Base-by-base conservation (phyloP, 2,797 vertebrate species). In the Thunnus albacares region DNA sequence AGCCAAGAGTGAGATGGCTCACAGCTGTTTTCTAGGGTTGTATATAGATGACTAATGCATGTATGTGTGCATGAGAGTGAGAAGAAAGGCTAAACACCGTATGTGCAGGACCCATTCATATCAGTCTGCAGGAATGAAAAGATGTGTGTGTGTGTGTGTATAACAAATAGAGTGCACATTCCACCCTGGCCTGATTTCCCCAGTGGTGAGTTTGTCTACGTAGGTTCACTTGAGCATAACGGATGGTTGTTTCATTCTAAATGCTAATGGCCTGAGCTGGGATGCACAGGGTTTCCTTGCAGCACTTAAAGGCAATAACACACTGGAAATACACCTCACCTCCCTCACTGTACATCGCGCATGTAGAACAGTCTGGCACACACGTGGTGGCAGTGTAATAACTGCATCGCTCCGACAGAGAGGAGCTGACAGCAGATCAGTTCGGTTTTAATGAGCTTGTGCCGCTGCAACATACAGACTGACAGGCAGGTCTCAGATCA, bases 401-500 rank as follows among this genome's bases (percentile, higher is more conserved):
- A 58, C 14, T 2, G 60, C 4, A 11, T 3, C 2, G 49, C 78
- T 84, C 52, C 1, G 28, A 75, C 76, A 61, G 75, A 81, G 61
- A 72, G 57, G 69, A 81, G 82, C 69, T 80, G 90, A 89, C 86
- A 77, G 81, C 20, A 24, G 72, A 87, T 77, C 83, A 47, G 82
- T 83, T 83, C 63, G 64, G 64, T 86, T 87, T 85, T 86, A 87
- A 91, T 87, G 75, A 89, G 77, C 74, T 74, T 20, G 77, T 51
- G 24, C 62, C 3, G 0, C 80, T 24, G 68, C 79, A 56, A 80
- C 70, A 71, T 65, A 41, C 70, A 33, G 76, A 79, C 71, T 71
- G 84, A 82, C 76, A 78, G 69, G 80, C 88, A 81, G 84, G 78
- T 81, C 80, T 92, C 79, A 88, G 86, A 91, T 92, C 89, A 86